Percentiles rank a stretch among this genome's conserved stretches.
Conservation (phyloP, 2,113 vertebrate species). For the Otocyon megalotis region DNA sequence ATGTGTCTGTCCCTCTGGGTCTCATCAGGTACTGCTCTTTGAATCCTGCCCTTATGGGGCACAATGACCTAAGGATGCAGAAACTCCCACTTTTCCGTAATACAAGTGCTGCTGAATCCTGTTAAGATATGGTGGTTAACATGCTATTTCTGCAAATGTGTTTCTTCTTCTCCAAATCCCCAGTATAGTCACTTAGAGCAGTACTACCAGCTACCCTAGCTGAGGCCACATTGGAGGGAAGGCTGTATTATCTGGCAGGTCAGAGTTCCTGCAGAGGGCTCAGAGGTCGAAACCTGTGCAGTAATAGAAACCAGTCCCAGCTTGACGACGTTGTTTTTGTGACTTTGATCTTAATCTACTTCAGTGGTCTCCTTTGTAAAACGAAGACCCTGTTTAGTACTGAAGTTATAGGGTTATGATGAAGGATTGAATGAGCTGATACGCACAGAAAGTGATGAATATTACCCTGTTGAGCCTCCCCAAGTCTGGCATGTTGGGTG, state of each 20-base stretch:
- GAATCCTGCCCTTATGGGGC: conserved; percentile 4
- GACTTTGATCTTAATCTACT: neutral
- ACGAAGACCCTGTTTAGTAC: neutral
- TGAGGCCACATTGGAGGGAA: neutral
- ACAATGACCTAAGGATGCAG: neutral
- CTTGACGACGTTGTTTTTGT: neutral
- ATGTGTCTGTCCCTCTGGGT: rapidly evolving
- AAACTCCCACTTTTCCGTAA: neutral
- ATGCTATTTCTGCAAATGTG: conserved; percentile 35
- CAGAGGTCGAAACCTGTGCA: neutral
- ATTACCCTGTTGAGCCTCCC: rapidly evolving
- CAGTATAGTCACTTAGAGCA: neutral
- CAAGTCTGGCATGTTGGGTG: neutral
- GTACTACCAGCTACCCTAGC: neutral
- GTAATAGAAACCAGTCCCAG: neutral
- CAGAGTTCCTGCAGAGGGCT: neutral
- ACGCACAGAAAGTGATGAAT: rapidly evolving
- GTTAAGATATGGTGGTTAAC: rapidly evolving
- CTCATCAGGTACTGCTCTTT: neutral
- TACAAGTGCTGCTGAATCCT: rapidly evolving
- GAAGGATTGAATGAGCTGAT: neutral
- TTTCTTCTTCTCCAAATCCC: no score
- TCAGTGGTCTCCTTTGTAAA: neutral
- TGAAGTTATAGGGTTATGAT: neutral
- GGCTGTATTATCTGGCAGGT: neutral